phyloP scores from a whole-genome alignment of 2,797 vertebrate species.

The Galagoides demidoff region DNA sequence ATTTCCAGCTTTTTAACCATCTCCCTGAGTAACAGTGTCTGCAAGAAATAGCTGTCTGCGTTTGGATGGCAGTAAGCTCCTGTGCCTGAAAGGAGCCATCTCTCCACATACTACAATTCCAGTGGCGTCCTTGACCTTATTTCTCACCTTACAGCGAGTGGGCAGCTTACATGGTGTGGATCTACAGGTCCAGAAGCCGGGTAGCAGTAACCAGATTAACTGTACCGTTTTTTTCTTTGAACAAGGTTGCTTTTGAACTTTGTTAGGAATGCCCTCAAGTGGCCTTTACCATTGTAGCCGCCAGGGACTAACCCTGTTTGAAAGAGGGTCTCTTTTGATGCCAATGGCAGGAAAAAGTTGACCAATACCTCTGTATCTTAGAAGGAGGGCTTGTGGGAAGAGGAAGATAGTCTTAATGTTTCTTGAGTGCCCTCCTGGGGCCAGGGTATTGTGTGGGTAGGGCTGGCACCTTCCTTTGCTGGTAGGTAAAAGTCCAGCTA shows the following conservation, averaged over 20 bases:
- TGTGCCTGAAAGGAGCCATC: not conserved
- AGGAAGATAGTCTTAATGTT: not conserved
- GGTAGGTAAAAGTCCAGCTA: not conserved
- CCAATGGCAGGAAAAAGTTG: not conserved
- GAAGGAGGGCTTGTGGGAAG: not conserved
- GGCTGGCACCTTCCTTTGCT: not conserved
- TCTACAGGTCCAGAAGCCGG: not conserved
- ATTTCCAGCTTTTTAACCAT: not conserved
- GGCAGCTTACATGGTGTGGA: not conserved
- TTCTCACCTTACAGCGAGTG: not conserved
- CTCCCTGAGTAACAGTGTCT: not conserved
- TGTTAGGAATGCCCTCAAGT: not conserved
- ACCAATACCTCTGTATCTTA: not conserved
- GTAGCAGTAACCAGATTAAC: not conserved
- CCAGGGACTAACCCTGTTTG: not conserved
- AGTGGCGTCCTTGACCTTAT: not conserved
- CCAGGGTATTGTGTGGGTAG: not conserved
- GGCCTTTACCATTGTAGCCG: not conserved
- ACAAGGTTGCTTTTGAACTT: not conserved
- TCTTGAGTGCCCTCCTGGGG: not conserved
- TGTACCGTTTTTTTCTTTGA: not conserved
- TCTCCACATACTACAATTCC: not conserved
- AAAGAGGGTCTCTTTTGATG: not conserved
- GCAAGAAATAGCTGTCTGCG: not conserved
- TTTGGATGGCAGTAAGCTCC: rapidly evolving